phyloP scores from a whole-genome alignment of 2,113 vertebrate genomes.

The Ophiodon elongatus region DNA sequence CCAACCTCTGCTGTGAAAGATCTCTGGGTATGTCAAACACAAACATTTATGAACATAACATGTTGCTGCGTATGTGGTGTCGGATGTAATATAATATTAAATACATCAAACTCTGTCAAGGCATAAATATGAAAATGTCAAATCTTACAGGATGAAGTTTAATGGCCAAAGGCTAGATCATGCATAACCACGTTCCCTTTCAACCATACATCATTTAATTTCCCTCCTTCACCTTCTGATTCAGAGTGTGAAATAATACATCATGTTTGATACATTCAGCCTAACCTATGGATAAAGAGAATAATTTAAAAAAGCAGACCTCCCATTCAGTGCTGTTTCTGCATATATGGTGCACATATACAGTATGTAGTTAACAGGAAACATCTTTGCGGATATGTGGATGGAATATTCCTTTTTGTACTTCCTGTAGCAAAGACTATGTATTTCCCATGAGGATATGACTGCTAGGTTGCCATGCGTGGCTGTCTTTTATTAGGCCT shows the following conservation, averaged over 20 bases:
- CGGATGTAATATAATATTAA: slow-evolving; percentile 46
- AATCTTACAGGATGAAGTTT: slow-evolving; percentile 52
- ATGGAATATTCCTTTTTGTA: slow-evolving; percentile 19
- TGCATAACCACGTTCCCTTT: slow-evolving; percentile 37
- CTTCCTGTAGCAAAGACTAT: slow-evolving; percentile 22
- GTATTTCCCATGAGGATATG: slow-evolving; percentile 14
- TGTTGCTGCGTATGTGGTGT: slow-evolving; percentile 20
- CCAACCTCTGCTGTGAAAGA: slow-evolving; percentile 37
- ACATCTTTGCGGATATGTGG: slow-evolving; percentile 4
- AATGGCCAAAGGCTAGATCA: slow-evolving; percentile 59
- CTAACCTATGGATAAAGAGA: slow-evolving; percentile 40
- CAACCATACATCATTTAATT: slow-evolving; percentile 63
- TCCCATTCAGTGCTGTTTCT: slow-evolving; percentile 12
- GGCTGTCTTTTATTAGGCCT: neutral
- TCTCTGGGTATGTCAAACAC: slow-evolving; percentile 34
- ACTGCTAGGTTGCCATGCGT: neutral
- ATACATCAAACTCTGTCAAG: slow-evolving; percentile 57
- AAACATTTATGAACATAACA: slow-evolving; percentile 49
- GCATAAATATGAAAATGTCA: slow-evolving; percentile 54
- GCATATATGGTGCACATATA: neutral
- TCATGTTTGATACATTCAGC: slow-evolving; percentile 43
- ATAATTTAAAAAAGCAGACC: slow-evolving; percentile 15
- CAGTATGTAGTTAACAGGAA: slow-evolving; percentile 5
- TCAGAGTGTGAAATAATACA: slow-evolving; percentile 46
- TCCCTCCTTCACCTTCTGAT: slow-evolving; percentile 44